A percentile compares a stretch with the other conserved stretches of the same genome.
phyloP scores from a whole-genome alignment of 2,797 vertebrate species.

The Cossypha caffra region DNA sequence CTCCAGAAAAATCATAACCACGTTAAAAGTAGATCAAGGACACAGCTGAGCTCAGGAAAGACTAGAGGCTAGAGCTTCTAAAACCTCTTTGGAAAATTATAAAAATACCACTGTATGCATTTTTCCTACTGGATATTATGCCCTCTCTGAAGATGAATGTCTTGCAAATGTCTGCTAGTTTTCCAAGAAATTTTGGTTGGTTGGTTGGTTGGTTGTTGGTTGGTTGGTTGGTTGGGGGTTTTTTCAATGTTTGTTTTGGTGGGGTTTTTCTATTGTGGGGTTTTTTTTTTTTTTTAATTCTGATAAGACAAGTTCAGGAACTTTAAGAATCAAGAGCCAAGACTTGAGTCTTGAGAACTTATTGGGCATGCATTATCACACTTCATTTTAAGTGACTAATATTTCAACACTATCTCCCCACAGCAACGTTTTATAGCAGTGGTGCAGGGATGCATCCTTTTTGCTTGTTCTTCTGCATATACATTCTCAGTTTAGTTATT shows the following conservation, averaged over 20 bases:
- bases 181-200: not conserved
- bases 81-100: not conserved
- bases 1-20: slow-evolving; percentile 36
- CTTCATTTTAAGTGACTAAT: not conserved
- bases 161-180: not conserved
- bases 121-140: not conserved
- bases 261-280: no score
- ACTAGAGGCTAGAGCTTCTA: not conserved
- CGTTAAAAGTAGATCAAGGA: slow-evolving; percentile 42
- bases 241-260: no score
- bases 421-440: not conserved
- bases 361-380: not conserved
- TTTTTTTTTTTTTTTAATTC: not conserved
- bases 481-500: not conserved
- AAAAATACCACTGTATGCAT: not conserved
- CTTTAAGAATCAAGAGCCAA: not conserved
- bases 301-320: not conserved
- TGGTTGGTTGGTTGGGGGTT: not conserved
- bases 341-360: not conserved
- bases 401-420: not conserved
- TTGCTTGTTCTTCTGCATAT: not conserved
- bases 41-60: slow-evolving; percentile 12
- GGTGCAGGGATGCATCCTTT: not conserved
- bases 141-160: not conserved
- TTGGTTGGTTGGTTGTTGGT: not conserved